Evolutionary conservation across 2,888 invertebrate genomes (phyloP).

Genomic region (Prionchulus punctatus): DNA sequence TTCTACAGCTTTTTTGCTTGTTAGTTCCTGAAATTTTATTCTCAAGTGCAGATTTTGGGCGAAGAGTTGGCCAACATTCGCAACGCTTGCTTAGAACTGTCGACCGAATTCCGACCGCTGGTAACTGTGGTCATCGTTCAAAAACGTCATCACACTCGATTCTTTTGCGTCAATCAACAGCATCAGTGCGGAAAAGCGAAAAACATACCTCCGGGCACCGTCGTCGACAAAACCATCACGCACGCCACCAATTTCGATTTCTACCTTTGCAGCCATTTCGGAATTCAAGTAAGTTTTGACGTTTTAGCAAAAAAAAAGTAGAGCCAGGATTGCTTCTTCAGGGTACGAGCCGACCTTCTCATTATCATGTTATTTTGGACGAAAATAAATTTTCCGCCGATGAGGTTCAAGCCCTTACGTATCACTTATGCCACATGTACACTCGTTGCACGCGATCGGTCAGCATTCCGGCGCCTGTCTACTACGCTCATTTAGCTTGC

Average conservation of each 20-base stretch:
- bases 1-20: neutral
- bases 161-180: slow-evolving; percentile 8
- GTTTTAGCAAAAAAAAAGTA: too few species aligned
- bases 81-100: slow-evolving; percentile 10
- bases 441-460: slow-evolving; percentile 54
- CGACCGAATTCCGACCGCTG: slow-evolving; percentile 5
- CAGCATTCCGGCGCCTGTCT: slow-evolving; percentile 35
- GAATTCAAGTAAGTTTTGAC: slow-evolving; percentile 16
- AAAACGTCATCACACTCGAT: slow-evolving; percentile 14
- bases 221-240: slow-evolving; percentile 20
- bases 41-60: slow-evolving; percentile 11
- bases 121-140: slow-evolving; percentile 15
- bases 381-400: slow-evolving; percentile 17
- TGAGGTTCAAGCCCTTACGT: slow-evolving; percentile 18
- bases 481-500: slow-evolving; percentile 21
- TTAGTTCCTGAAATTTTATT: neutral
- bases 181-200: slow-evolving; percentile 3
- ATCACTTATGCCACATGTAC: slow-evolving; percentile 58
- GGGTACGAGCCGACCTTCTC: slow-evolving; percentile 14
- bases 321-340: too few species aligned
- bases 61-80: slow-evolving; percentile 12
- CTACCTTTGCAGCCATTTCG: slow-evolving; percentile 21
- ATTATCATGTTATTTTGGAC: slow-evolving; percentile 18
- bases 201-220: slow-evolving; percentile 22
- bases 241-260: slow-evolving; percentile 19